Evolutionary conservation across 2,888 invertebrate genomes (phyloP), one percentile per base, ranked within the genome.

Genomic region (Phania funesta): DNA sequence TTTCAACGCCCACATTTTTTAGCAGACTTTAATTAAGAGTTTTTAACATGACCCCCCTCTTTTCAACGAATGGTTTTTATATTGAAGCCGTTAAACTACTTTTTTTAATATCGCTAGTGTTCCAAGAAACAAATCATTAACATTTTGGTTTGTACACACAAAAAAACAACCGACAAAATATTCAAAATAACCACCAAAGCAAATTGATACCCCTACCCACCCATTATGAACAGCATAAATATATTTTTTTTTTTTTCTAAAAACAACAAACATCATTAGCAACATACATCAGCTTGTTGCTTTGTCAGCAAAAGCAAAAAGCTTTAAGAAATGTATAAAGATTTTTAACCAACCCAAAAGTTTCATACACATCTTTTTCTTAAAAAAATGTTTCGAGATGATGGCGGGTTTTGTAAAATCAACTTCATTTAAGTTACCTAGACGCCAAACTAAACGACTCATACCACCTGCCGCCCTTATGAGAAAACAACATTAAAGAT

Each of bases 381-480:
- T 20, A 44, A 20, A 52, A 2, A 18, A 58, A 62, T 2, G 13
- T 38, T 24, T 32, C 16, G 0, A 64, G 35, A 24, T 44, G 24
- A 38, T 52, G 46, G n/a, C 13, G 62, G 22, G 26, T 11, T 50
- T 16, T 60, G 48, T 62, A 20, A 2, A 56, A 74, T 65, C 46
- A 46, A 35, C 74, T 65, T 65, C 46, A 54, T 32, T 74, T 56
- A n/a, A n/a, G n/a, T n/a, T n/a, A 46, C 4, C 54, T 74, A 74
- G 64, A 56, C 54, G 35, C 68, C 62, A 67, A 67, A 65, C 32
- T 16, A 20, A 48, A 50, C 32, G 48, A 29, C 26, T 64, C 48
- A 67, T 74, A 80, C 78, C 82, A 82, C 82, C 82, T 82, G 82
- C 82, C 82, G 74, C 82, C 82, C 82, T 78, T 82, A 82, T 78